phyloP scores from a whole-genome alignment of 2,888 invertebrate genomes.

The Drosophila anomelani region DNA sequence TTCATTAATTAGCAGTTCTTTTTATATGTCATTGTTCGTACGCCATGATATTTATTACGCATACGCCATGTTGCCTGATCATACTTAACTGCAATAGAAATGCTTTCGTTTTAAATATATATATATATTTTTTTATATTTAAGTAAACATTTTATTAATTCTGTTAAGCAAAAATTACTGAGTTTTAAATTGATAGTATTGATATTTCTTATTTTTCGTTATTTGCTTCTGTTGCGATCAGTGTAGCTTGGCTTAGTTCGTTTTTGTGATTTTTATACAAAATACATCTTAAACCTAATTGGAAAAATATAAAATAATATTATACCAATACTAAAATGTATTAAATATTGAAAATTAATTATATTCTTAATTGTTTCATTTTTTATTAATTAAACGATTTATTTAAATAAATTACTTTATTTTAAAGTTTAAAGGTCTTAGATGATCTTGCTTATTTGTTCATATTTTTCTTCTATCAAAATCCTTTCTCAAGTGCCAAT shows the following conservation, averaged over 20 bases:
- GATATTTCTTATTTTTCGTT: too few relatives aligned
- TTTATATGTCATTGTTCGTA: background rate
- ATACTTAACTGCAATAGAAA: background rate
- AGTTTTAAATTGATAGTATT: too few relatives aligned
- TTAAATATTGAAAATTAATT: background rate
- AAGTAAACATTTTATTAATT: background rate
- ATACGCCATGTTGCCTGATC: background rate
- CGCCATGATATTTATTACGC: background rate
- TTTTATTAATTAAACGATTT: too few relatives aligned
- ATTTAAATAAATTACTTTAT: too few relatives aligned
- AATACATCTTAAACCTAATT: too few relatives aligned
- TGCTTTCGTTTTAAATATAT: background rate
- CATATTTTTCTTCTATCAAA: too few relatives aligned
- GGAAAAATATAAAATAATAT: background rate
- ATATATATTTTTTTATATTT: background rate
- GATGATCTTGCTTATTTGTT: too few relatives aligned
- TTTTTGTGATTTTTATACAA: background rate
- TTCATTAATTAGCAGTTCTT: background rate
- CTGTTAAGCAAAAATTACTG: too few relatives aligned
- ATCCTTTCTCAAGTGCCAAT: background rate
- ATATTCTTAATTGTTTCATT: too few relatives aligned
- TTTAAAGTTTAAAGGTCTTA: too few relatives aligned
- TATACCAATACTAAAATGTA: background rate
- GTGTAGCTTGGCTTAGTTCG: too few relatives aligned
- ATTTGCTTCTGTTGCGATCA: too few relatives aligned